phyloP scores from a whole-genome alignment of 2,113 vertebrate species.

The Phycodurus eques region DNA sequence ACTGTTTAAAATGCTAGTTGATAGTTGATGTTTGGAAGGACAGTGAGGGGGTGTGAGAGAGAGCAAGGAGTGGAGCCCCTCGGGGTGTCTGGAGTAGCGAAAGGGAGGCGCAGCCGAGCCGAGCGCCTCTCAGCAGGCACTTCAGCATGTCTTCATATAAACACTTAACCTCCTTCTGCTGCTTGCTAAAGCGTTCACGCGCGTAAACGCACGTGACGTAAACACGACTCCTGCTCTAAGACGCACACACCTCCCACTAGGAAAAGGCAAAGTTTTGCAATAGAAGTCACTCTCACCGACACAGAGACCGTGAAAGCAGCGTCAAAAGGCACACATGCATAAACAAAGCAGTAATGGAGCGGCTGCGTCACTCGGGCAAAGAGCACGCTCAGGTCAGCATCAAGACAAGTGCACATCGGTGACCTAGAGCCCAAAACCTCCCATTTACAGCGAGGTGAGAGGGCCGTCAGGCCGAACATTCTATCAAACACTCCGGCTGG shows the following conservation, averaged over 20 bases:
- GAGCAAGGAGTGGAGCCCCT: slow-evolving; percentile 31
- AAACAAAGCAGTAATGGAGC: slow-evolving; percentile 37
- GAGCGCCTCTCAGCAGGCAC: slow-evolving; percentile 48
- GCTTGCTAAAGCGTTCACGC: slow-evolving; percentile 38
- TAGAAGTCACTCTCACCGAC: slow-evolving; percentile 20
- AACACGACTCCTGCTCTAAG: slow-evolving; percentile 1
- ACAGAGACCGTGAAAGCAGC: slow-evolving; percentile 22
- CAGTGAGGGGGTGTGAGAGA: slow-evolving; percentile 17
- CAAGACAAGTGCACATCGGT: slow-evolving; percentile 33
- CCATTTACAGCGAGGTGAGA: slow-evolving; percentile 62
- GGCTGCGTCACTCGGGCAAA: slow-evolving; percentile 28
- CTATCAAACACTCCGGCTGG: slow-evolving; percentile 40
- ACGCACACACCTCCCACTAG: slow-evolving; percentile 3
- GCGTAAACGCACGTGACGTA: slow-evolving; percentile 29
- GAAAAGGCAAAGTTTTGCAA: slow-evolving; percentile 9
- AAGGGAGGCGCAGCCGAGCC: slow-evolving; percentile 35
- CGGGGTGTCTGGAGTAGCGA: slow-evolving; percentile 34
- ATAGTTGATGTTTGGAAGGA: slow-evolving; percentile 16
- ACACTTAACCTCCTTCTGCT: slow-evolving; percentile 58
- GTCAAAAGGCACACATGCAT: slow-evolving; percentile 15
- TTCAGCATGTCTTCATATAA: slow-evolving; percentile 57
- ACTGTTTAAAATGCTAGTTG: slow-evolving; percentile 3
- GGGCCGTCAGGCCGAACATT: slow-evolving; percentile 32
- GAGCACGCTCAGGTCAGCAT: slow-evolving; percentile 55
- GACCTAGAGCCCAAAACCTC: slow-evolving; percentile 50